Conservation (phyloP, 2,888 invertebrate species). For the Dione vanillae region DNA sequence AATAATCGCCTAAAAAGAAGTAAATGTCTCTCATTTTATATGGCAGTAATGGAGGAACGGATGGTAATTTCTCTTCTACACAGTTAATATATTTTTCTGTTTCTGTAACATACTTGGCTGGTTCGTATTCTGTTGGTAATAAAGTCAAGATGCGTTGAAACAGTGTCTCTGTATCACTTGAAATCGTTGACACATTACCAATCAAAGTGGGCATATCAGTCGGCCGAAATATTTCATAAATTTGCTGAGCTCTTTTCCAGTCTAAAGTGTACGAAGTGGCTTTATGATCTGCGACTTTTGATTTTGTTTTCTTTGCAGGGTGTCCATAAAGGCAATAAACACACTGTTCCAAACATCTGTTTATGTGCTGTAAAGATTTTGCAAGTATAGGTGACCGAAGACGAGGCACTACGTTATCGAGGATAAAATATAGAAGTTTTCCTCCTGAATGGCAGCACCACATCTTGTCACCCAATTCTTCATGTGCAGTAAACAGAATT, state of each 20-base stretch:
- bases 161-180: conserved; percentile 90
- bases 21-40: conserved; percentile 89
- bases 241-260: conserved; percentile 89
- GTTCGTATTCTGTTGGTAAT: conserved; percentile 88
- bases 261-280: conserved; percentile 86
- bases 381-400: conserved; percentile 87
- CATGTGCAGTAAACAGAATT: conserved; percentile 92
- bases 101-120: conserved; percentile 85
- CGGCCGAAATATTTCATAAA: conserved; percentile 93
- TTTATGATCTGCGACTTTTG: conserved; percentile 89
- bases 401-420: conserved; percentile 89
- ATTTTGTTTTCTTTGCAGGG: conserved; percentile 85
- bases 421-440: conserved; percentile 89
- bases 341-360: conserved; percentile 92
- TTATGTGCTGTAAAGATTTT: conserved; percentile 87
- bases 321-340: conserved; percentile 93
- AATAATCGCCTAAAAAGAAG: conserved; percentile 96
- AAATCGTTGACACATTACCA: conserved; percentile 89
- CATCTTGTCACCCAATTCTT: conserved; percentile 89
- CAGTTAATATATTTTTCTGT: conserved; percentile 89
- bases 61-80: conserved; percentile 80
- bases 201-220: conserved; percentile 92
- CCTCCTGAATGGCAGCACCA: conserved; percentile 93
- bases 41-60: conserved; percentile 80
- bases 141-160: conserved; percentile 88